A percentile compares a stretch with the other conserved stretches of the same genome.
These are phyloP conservation scores for Drosophila merina DNA, from an alignment of 2,888 invertebrate genomes.

Conservation along the genomic window DNA sequence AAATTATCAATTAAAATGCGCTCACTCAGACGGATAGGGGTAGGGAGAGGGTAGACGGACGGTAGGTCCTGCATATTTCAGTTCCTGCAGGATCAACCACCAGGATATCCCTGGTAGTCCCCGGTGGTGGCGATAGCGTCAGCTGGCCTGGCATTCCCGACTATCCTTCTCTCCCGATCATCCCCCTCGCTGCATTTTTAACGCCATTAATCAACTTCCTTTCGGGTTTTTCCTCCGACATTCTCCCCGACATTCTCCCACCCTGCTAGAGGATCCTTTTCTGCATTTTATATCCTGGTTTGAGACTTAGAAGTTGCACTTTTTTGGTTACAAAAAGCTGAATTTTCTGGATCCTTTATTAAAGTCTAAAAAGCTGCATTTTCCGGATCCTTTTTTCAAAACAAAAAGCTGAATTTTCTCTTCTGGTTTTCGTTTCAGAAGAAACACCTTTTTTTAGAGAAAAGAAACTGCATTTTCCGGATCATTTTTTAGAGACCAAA, in stretches of 20 bases:
- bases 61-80: background rate
- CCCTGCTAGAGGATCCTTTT: background rate
- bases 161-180: background rate
- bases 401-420: too few species aligned
- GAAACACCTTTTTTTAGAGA: too few species aligned
- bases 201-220: conserved; percentile 31
- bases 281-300: too few species aligned
- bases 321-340: too few species aligned
- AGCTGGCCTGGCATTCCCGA: conserved; percentile 31
- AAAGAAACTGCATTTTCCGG: too few species aligned
- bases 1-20: conserved; percentile 73
- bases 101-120: background rate
- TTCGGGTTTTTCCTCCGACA: background rate
- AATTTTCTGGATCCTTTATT: too few species aligned
- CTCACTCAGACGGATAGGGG: conserved; percentile 25
- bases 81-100: conserved; percentile 31
- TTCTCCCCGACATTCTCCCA: background rate
- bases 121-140: conserved; percentile 12
- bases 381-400: too few species aligned
- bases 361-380: too few species aligned
- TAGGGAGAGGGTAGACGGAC: conserved; percentile 2
- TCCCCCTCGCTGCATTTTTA: conserved; percentile 22
- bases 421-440: too few species aligned
- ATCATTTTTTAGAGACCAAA: too few species aligned
- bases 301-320: too few species aligned